These are phyloP conservation scores for Nomada ferruginata DNA, from an alignment of 2,888 invertebrate genomes.

Conservation along the genomic window DNA sequence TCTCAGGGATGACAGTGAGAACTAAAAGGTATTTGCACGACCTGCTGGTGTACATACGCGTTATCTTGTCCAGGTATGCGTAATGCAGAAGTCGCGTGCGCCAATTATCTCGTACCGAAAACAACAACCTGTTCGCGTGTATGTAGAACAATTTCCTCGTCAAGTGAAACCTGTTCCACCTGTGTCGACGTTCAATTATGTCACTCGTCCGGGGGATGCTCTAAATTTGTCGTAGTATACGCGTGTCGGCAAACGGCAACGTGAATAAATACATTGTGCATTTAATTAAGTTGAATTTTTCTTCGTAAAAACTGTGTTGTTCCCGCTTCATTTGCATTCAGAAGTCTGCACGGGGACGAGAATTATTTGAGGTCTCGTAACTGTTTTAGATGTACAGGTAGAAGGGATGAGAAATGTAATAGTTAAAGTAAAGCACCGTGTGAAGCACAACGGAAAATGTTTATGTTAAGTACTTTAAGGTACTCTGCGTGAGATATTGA, in stretches of 20 bases:
- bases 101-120: slow-evolving; percentile 56
- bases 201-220: slow-evolving; percentile 39
- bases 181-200: slow-evolving; percentile 53
- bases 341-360: background rate
- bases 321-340: background rate
- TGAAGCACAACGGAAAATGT: background rate
- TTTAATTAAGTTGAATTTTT: slow-evolving; percentile 10
- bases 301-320: background rate
- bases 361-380: background rate
- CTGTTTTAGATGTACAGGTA: background rate
- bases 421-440: background rate
- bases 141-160: slow-evolving; percentile 60
- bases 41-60: background rate
- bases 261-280: slow-evolving; percentile 1
- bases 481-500: too few relatives aligned
- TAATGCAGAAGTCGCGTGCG: slow-evolving; percentile 32
- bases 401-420: background rate
- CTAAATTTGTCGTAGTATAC: slow-evolving; percentile 11
- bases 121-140: slow-evolving; percentile 42
- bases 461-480: background rate
- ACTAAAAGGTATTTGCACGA: background rate
- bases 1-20: slow-evolving; percentile 19
- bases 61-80: slow-evolving; percentile 5
- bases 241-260: background rate
- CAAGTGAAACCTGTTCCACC: slow-evolving; percentile 56